Base-by-base conservation (phyloP, 2,113 vertebrate species). In the Pachyramphus minor region DNA sequence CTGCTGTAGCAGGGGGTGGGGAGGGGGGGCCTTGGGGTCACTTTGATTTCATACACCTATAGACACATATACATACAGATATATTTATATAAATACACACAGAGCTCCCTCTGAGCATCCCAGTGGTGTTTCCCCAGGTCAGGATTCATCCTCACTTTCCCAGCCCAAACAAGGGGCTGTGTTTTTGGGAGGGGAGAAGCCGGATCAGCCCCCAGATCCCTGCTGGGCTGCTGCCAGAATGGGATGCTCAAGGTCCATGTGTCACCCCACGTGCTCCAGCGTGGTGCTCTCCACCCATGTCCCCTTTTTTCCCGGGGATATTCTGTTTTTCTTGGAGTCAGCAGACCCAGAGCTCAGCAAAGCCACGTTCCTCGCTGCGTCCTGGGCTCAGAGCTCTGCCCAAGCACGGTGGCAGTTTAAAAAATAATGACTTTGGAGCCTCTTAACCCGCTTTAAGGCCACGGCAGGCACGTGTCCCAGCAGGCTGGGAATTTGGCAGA, bases 131-230 rank as follows among this genome's bases (percentile, higher is more conserved):
- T 50, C 22, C 50, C 31, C 6, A 39, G 20, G 39, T 33, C 42
- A 69, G 64, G 69, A 35, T 71, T 50, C 2, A 4, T 58, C 21
- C 60, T 39, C 20, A 1, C 12, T 52, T 64, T 62, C 64, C 60
- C 60, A 64, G 35, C 18, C 45, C 3, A 0, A n/a, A 8, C 0
- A 0, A 53, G 22, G 55, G 31, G 30, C 63, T 67, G 94, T 8
- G 1, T 23, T 77, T 62, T 50, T 1, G 18, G 69, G 33, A 11
- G 53, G 14, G 80, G 44, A 87, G 82, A 52, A 39, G 56, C 47
- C 33, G 62, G 27, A 28, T 21, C 31, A 39, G 42, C 19, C 31
- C 72, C 23, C 2, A 6, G 9, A 59, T 11, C 4, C 77, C 66
- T 25, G 20, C 55, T 1, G 18, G 41, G 42, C 30, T 17, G 53